These are phyloP conservation scores for Drosophila parabipectinata DNA, from an alignment of 1,140 invertebrate species.

Conservation along the genomic window DNA sequence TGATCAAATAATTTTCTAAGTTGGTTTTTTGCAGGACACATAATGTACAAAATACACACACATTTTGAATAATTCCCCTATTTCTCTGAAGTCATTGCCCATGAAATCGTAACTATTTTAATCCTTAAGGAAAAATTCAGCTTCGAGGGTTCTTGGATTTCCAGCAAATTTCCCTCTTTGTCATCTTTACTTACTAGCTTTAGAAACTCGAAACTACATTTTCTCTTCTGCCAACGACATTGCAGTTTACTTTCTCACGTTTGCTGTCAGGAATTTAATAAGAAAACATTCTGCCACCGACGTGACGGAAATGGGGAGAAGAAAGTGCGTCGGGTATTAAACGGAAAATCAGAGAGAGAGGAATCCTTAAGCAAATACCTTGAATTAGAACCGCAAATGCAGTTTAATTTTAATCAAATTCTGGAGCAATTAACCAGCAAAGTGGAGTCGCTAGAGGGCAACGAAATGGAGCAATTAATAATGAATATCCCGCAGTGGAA, in stretches of 20 bases:
- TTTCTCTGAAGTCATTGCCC: neutral
- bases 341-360: slow-evolving; percentile 9
- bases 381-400: slow-evolving; percentile 57
- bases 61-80: too few species aligned
- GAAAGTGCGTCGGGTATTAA: slow-evolving; percentile 25
- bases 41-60: too few species aligned
- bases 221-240: slow-evolving; percentile 72
- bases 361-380: slow-evolving; percentile 48
- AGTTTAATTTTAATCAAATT: slow-evolving; percentile 81
- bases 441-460: slow-evolving; percentile 6
- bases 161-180: too few species aligned
- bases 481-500: slow-evolving; percentile 49
- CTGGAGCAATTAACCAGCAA: slow-evolving; percentile 63
- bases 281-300: slow-evolving; percentile 54
- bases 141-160: neutral
- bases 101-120: neutral
- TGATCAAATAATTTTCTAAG: neutral
- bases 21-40: too few species aligned
- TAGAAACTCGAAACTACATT: slow-evolving; percentile 37
- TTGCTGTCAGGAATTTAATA: slow-evolving; percentile 65
- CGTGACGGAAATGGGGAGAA: slow-evolving; percentile 51
- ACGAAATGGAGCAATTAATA: slow-evolving; percentile 64
- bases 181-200: too few species aligned
- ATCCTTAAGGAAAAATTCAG: too few species aligned
- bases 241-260: slow-evolving; percentile 64